Base-by-base conservation (phyloP, 2,797 vertebrate genomes). In the Periparus ater region DNA sequence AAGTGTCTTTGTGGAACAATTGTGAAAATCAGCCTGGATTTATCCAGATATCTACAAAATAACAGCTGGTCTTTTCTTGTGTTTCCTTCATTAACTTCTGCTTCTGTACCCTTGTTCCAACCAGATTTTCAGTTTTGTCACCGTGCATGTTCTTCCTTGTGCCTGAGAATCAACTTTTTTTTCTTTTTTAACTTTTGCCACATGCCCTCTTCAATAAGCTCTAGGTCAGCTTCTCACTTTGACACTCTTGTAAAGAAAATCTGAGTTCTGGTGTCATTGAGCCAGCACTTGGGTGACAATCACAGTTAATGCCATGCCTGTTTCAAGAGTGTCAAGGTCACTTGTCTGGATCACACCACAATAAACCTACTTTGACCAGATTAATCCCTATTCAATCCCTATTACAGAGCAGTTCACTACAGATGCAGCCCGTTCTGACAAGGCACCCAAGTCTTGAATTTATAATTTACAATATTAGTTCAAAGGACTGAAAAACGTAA, bases 401-500 rank as follows among this genome's bases (percentile, higher is more conserved):
- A 6, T 44, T 72, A 55, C 76, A 73, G 57, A 94, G 47, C 17
- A 27, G 19, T 38, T 86, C 7, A 1, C 50, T 78, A 42, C n/a
- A 81, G 78, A 75, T 1, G 0, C 12, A 34, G 55, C n/a, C 40
- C 1, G 0, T 60, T 91, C 76, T 81, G 82, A 91, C 45, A 72
- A 4, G 4, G 29, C 26, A 63, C 4, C 10, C 6, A 29, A 60
- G 17, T 34, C 60, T 72, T 48, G 42, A 76, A 84, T 66, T 81
- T 92, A 20, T 81, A 66, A 83, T 78, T 89, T 81, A 36, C 29
- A 66, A 22, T 88, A 81, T 81, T 81, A 62, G 62, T 88, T 93
- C 85, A 91, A 93, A 94, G 66, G 80, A 82, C 40, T 88, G 77
- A 65, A 93, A 89, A 89, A 68, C 51, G 36, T 27, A 44, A 16